phyloP scores from a whole-genome alignment of 1,140 invertebrate genomes.

The Drosophila dunni region DNA sequence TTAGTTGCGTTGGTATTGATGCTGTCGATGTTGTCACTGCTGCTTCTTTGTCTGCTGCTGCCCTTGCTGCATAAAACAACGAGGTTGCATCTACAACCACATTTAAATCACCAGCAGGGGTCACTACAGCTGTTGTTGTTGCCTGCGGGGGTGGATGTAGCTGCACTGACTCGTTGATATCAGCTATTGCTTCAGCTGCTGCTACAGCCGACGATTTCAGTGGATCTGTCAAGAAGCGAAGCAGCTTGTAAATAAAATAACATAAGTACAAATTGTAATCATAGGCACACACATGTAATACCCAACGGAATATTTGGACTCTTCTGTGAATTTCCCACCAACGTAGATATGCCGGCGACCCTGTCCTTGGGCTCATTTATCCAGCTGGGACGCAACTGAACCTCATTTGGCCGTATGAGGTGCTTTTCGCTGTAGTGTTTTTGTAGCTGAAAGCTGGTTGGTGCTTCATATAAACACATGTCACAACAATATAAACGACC shows the following conservation, averaged over 20 bases:
- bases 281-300: slow-evolving; percentile 56
- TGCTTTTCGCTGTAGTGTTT: slow-evolving; percentile 65
- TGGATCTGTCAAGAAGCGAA: slow-evolving; percentile 46
- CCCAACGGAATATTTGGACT: slow-evolving; percentile 43
- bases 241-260: slow-evolving; percentile 17
- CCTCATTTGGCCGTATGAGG: slow-evolving; percentile 56
- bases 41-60: not conserved
- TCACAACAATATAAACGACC: slow-evolving; percentile 63
- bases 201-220: not conserved
- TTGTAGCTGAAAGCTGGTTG: slow-evolving; percentile 37
- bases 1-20: slow-evolving; percentile 6
- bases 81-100: slow-evolving; percentile 63
- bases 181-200: not conserved
- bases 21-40: slow-evolving; percentile 5
- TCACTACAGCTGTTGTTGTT: slow-evolving; percentile 39
- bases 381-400: slow-evolving; percentile 72
- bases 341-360: not conserved
- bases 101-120: slow-evolving; percentile 50
- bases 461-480: slow-evolving; percentile 73
- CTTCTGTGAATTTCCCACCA: not conserved
- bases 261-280: not conserved
- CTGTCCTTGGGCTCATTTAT: not conserved
- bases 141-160: slow-evolving; percentile 17
- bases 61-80: slow-evolving; percentile 53
- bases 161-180: slow-evolving; percentile 9